phyloP scores from a whole-genome alignment of 2,797 vertebrate species.

The Coreius guichenoti region DNA sequence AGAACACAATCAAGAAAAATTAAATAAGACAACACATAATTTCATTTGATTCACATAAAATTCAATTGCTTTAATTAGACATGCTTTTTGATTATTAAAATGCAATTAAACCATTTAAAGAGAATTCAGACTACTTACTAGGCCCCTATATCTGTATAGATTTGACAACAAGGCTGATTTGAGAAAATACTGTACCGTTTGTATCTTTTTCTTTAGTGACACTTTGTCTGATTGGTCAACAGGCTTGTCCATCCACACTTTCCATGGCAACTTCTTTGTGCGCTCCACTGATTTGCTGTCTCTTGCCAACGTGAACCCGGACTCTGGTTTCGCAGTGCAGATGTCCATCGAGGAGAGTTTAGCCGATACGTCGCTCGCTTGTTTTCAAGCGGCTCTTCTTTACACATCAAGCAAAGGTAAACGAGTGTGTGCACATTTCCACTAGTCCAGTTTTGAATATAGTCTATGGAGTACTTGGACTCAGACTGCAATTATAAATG shows the following conservation, averaged over 20 bases:
- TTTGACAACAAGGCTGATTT: not conserved
- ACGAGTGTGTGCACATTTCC: not conserved
- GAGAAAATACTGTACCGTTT: not conserved
- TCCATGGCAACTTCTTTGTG: conserved; percentile 98
- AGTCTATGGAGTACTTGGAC: not conserved
- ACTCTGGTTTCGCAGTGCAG: conserved; percentile 96
- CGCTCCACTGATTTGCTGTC: conserved; percentile 96
- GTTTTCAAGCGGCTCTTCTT: conserved; percentile 95
- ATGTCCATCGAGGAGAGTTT: conserved; percentile 96
- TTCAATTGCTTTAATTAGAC: not conserved
- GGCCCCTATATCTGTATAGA: not conserved
- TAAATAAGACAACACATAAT: not conserved
- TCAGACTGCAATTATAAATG: not conserved
- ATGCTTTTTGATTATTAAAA: not conserved
- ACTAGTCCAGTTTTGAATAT: no score
- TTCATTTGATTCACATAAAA: not conserved
- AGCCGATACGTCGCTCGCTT: conserved; percentile 91
- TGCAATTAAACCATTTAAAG: not conserved
- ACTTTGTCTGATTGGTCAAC: conserved; percentile 30
- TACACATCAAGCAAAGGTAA: conserved; percentile 88
- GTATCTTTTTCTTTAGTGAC: not conserved
- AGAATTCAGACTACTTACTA: not conserved
- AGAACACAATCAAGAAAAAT: not conserved
- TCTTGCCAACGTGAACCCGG: conserved; percentile 96
- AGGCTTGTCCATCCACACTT: conserved; percentile 99